Percentiles rank a stretch among this genome's conserved stretches.
phyloP scores from a whole-genome alignment of 2,113 vertebrate species.

The Nothoprocta pentlandii region DNA sequence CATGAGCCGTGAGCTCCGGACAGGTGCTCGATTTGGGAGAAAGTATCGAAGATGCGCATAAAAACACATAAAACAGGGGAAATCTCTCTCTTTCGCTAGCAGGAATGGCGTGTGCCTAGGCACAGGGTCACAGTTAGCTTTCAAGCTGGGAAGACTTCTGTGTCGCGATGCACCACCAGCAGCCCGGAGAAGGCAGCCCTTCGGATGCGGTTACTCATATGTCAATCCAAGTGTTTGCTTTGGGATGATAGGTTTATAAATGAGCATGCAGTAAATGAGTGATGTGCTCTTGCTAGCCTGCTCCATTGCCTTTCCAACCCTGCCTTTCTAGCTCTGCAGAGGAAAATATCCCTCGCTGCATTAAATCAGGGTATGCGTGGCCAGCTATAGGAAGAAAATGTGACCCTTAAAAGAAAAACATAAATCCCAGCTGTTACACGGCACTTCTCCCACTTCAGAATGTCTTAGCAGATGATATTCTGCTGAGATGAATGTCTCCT shows the following conservation, averaged over 20 bases:
- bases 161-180: not conserved
- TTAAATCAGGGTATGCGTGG: not conserved
- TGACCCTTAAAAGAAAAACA: not conserved
- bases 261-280: not conserved
- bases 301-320: not conserved
- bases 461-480: not conserved
- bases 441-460: not conserved
- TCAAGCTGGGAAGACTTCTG: not conserved
- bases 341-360: not conserved
- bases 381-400: not conserved
- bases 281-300: not conserved
- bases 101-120: accelerated
- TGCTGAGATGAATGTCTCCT: not conserved
- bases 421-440: not conserved
- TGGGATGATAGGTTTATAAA: not conserved
- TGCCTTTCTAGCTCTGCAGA: not conserved
- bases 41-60: not conserved
- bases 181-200: not conserved
- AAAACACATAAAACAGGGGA: not conserved
- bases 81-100: not conserved
- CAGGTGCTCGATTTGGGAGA: not conserved
- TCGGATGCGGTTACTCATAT: not conserved
- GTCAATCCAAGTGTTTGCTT: not conserved
- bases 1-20: accelerated
- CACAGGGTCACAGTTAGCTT: not conserved